These are phyloP conservation scores for Drosophila oshimai DNA, from an alignment of 1,140 invertebrate species.

Conservation along the genomic window DNA sequence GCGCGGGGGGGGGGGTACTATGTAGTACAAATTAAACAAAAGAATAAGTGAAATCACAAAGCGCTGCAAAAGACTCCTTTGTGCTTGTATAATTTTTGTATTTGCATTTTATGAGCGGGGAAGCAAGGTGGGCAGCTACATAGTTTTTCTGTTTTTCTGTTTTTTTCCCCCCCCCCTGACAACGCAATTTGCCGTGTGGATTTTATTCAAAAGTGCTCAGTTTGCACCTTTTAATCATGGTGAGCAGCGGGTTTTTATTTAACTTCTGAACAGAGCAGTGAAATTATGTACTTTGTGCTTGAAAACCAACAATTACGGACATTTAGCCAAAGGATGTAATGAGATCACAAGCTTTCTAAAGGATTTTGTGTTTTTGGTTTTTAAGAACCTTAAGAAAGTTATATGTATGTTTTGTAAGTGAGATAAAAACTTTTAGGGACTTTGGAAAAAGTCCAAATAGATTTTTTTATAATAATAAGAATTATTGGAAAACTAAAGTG, in stretches of 20 bases:
- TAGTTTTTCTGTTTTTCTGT: background rate
- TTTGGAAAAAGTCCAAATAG: no score
- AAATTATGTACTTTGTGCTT: background rate
- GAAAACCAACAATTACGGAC: background rate
- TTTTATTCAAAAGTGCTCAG: background rate
- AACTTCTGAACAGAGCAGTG: background rate
- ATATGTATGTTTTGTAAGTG: no score
- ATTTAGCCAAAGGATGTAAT: background rate
- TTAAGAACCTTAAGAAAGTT: no score
- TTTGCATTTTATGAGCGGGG: slow-evolving; percentile 45
- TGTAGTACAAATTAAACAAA: slow-evolving; percentile 67
- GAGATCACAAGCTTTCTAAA: background rate
- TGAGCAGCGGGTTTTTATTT: background rate
- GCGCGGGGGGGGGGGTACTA: slow-evolving; percentile 1
- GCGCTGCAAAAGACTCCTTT: slow-evolving; percentile 38
- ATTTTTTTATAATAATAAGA: no score
- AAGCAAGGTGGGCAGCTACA: background rate
- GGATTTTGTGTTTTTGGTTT: no score
- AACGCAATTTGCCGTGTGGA: background rate
- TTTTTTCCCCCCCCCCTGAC: no score
- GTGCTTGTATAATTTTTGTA: slow-evolving; percentile 49
- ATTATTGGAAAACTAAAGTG: no score
- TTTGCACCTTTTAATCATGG: slow-evolving; percentile 6
- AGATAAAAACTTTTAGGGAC: no score
- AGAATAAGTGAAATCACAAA: slow-evolving; percentile 59